Base-by-base conservation (phyloP, 2,113 vertebrate genomes). In the Lonchura striata region DNA sequence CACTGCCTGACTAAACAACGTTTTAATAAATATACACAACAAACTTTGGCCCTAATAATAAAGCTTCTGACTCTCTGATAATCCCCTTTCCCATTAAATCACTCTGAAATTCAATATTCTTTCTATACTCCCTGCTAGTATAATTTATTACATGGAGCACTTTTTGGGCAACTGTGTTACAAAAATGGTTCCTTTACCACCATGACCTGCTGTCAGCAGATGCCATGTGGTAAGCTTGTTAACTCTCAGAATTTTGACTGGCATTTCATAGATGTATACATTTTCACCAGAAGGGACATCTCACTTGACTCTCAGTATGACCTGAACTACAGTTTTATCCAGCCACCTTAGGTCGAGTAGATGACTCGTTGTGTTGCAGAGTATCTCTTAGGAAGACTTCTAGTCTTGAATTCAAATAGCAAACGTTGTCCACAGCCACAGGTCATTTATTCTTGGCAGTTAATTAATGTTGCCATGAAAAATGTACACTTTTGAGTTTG, bases 11-110 rank as follows among this genome's bases (percentile, higher is more conserved):
- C 71, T 95, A 91, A 90, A 88, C 49, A 93, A 69, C 39, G 49
- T 81, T 84, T 82, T 88, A 90, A 95, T 94, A 97, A 96, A 92
- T 75, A 95, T 95, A 86, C 69, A 90, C 57, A 84, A 69, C 72
- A 95, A 90, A 91, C 57, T 49, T 90, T 88, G 49, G 35, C 42
- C 56, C 53, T 92, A 86, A 92, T 49, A 94, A 84, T 93, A 94
- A 92, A 83, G 65, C 28, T 76, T 88, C 76, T 66, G 69, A 80
- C 65, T 92, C 59, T 74, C 37, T 0, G 3, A 56, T 96, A 95
- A 90, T 83, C 49, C 41, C 23, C 47, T 84, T 93, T 72, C 33
- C 57, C 65, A 68, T 75, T 90, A 88, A 81, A 68, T 88, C 61
- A 53, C 41, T 78, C 69, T 25, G 53, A 95, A 84, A 46, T 75